Evolutionary conservation across 2,888 invertebrate genomes (phyloP), one percentile per base, ranked within the genome.

Genomic region (Ptychoptera albimana): DNA sequence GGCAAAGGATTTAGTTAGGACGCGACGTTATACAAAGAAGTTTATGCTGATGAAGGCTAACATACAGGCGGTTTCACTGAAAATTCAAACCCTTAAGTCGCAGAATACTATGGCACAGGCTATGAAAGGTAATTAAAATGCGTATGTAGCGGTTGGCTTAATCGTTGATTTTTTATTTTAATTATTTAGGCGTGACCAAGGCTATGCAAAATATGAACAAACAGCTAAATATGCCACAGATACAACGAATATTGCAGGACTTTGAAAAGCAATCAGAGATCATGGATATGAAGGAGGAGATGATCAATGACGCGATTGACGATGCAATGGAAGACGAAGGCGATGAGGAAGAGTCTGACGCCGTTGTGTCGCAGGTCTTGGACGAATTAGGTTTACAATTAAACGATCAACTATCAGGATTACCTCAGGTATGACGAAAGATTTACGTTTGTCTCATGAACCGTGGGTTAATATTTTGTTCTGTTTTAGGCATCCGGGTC

Each of bases 211-310:
- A 82, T 60, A 99, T 98, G 98, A 99, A 99, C 68, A 74, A 84
- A 23, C 88, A 89, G 63, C 68, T 98, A 59, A 98, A 98, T 69
- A 74, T 99, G 65, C 98, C 98, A 9, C 96, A 98, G 71, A 98
- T 98, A 59, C 97, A 98, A 66, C 86, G 88, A 61, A 98, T 99
- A 52, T 73, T 88, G 53, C 81, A 88, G 70, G 96, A 97, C 60
- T 98, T 99, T 68, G 98, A 99, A 67, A 97, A 96, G 60, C 97
- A 98, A 63, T 91, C 93, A 0, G 97, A 98, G 69, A 94, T 99
- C 45, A 99, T 99, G 98, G 97, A 99, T 61, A 99, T 99, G 97
- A 98, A 98, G 63, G 97, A 99, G 64, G 98, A 99, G 68, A 92
- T 99, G 77, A 98, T 98, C 82, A 94, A 91, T 61, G 98, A 98